A percentile compares a stretch with the other conserved stretches of the same genome.
These are phyloP conservation scores for Cheilosia grossa DNA, from an alignment of 2,888 invertebrate genomes.

Conservation along the genomic window DNA sequence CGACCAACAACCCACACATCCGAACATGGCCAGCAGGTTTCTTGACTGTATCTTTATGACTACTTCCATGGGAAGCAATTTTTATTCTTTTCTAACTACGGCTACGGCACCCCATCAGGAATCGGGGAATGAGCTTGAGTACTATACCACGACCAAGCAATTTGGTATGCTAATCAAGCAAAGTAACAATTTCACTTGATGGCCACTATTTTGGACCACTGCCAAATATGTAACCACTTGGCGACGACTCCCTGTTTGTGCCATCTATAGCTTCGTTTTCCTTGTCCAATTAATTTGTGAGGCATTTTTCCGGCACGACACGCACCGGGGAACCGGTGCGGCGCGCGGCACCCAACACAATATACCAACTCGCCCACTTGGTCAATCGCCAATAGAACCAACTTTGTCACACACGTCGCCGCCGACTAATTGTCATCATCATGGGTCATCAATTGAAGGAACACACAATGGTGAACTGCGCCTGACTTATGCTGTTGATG, in stretches of 20 bases:
- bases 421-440: slow-evolving; percentile 52
- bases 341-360: not conserved
- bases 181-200: slow-evolving; percentile 47
- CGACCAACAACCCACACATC: slow-evolving; percentile 24
- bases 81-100: too few species aligned
- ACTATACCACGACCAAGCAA: slow-evolving; percentile 27
- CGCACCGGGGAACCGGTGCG: slow-evolving; percentile 20
- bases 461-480: slow-evolving; percentile 25
- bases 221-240: slow-evolving; percentile 42
- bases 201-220: slow-evolving; percentile 47
- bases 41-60: slow-evolving; percentile 4
- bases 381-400: slow-evolving; percentile 17
- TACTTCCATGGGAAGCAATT: slow-evolving; percentile 35
- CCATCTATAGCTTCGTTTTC: slow-evolving; percentile 4
- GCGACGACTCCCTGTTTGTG: slow-evolving; percentile 7
- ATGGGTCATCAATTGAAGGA: slow-evolving; percentile 43
- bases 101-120: slow-evolving; percentile 4
- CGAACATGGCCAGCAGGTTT: slow-evolving; percentile 52
- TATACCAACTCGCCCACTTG: slow-evolving; percentile 3
- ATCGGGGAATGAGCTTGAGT: not conserved
- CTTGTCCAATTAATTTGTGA: slow-evolving; percentile 24
- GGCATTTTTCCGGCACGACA: slow-evolving; percentile 21
- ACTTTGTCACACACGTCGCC: slow-evolving; percentile 58
- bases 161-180: slow-evolving; percentile 56
- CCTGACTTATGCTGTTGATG: slow-evolving; percentile 40